A percentile compares a stretch with the other conserved stretches of the same genome.
phyloP scores from a whole-genome alignment of 2,113 vertebrate genomes.

The Aegithalos caudatus region DNA sequence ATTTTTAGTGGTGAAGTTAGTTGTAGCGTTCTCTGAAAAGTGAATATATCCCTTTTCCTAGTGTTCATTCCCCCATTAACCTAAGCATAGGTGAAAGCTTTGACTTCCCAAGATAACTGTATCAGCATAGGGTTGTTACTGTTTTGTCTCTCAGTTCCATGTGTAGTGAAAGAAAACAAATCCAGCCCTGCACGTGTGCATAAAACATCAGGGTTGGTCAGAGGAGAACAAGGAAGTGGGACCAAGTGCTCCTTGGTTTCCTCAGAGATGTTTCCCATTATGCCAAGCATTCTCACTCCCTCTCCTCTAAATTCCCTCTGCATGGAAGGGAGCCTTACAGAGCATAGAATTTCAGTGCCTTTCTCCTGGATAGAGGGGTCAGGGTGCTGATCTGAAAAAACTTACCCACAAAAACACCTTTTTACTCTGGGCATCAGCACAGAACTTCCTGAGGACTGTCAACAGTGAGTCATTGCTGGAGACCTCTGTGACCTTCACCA shows the following conservation, averaged over 20 bases:
- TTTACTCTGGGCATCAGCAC: background rate
- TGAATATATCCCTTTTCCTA: background rate
- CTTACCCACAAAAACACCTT: background rate
- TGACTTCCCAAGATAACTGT: background rate
- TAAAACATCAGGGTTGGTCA: background rate
- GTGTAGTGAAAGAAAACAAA: background rate
- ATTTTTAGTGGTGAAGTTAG: background rate
- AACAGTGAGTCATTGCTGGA: background rate
- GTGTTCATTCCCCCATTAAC: background rate
- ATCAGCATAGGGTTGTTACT: background rate
- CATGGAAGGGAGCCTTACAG: background rate
- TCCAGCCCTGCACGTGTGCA: background rate
- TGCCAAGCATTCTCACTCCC: background rate
- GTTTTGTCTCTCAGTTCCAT: background rate
- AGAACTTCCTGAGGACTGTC: background rate
- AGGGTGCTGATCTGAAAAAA: background rate
- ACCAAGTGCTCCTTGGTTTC: background rate
- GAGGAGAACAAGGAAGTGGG: background rate
- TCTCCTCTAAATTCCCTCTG: background rate
- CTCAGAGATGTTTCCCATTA: background rate
- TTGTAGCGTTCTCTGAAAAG: background rate
- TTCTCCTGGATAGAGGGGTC: background rate
- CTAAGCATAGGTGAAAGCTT: background rate
- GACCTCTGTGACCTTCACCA: background rate
- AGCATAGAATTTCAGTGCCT: background rate